Percentiles rank a stretch among this genome's conserved stretches.
Evolutionary conservation across 1,140 invertebrate genomes (phyloP).

Genomic region (Drosophila murphyi): DNA sequence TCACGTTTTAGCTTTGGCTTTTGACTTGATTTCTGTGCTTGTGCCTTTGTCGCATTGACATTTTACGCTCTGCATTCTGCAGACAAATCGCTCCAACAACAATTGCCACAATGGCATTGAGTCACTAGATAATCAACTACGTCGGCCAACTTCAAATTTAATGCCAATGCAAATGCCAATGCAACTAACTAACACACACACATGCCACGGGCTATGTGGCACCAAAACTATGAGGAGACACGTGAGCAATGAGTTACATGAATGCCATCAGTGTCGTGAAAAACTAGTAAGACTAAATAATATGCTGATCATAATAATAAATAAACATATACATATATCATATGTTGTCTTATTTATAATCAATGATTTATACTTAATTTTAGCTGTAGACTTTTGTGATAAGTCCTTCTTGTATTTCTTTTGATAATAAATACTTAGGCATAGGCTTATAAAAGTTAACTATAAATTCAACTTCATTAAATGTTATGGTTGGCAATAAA

Average conservation of each 20-base stretch:
- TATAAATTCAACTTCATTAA: too few relatives aligned
- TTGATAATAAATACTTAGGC: too few relatives aligned
- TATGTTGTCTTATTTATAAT: too few relatives aligned
- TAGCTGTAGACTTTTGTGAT: too few relatives aligned
- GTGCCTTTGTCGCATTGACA: constrained; percentile 48
- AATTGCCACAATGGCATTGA: constrained; percentile 73
- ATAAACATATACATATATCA: too few relatives aligned
- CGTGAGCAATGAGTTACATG: neutral
- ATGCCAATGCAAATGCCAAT: constrained; percentile 80
- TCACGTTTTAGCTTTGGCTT: constrained; percentile 71
- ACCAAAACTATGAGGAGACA: constrained; percentile 17
- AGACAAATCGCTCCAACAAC: constrained; percentile 73
- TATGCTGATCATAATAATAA: too few relatives aligned
- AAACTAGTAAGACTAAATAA: neutral
- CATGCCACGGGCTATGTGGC: constrained; percentile 18
- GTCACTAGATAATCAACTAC: constrained; percentile 69
- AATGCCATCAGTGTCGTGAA: neutral
- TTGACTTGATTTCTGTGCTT: constrained; percentile 62
- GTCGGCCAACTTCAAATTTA: constrained; percentile 65
- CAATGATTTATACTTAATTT: too few relatives aligned
- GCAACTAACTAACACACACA: constrained; percentile 45
- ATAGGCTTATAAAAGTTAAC: too few relatives aligned
- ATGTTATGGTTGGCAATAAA: too few relatives aligned
- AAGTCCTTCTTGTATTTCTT: too few relatives aligned
- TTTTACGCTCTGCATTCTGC: constrained; percentile 54